A percentile compares a stretch with the other conserved stretches of the same genome.
These are phyloP conservation scores for Rhadinocentrus ornatus DNA, from an alignment of 2,797 vertebrate genomes.

Conservation along the genomic window DNA sequence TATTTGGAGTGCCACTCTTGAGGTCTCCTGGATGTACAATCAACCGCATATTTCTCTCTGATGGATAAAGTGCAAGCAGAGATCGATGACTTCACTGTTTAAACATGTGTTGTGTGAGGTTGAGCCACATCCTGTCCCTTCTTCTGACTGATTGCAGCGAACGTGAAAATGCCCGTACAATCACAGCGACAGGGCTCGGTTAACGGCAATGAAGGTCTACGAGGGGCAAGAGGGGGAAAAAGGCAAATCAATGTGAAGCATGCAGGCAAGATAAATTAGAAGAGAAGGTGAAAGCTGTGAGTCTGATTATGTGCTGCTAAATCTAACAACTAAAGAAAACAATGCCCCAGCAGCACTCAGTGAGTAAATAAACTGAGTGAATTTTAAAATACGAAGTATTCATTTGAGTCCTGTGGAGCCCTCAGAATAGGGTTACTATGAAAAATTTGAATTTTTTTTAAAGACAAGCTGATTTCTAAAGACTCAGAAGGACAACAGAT, in stretches of 20 bases:
- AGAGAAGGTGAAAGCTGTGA: constrained; percentile 20
- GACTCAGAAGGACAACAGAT: constrained; percentile 24
- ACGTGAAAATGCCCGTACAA: constrained; percentile 31
- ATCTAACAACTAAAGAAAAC: not conserved
- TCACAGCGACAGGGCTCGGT: constrained; percentile 6
- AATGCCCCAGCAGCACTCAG: not conserved
- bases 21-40: constrained; percentile 28
- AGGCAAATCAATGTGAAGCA: constrained; percentile 42
- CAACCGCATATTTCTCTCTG: constrained; percentile 67
- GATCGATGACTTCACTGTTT: constrained; percentile 54
- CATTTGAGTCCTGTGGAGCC: constrained; percentile 36
- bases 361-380: constrained; percentile 33
- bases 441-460: constrained; percentile 24
- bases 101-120: constrained; percentile 52
- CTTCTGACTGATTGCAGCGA: constrained; percentile 57
- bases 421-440: constrained; percentile 32
- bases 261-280: constrained; percentile 14
- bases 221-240: not conserved
- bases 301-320: not conserved
- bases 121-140: constrained; percentile 43
- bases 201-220: constrained; percentile 19
- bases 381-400: constrained; percentile 32
- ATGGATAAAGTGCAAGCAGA: constrained; percentile 59
- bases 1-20: constrained; percentile 11
- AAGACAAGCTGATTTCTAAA: constrained; percentile 32